Percentiles rank a stretch among this genome's conserved stretches.
Conservation (phyloP, 2,888 invertebrate species). For the Archips xylosteana region DNA sequence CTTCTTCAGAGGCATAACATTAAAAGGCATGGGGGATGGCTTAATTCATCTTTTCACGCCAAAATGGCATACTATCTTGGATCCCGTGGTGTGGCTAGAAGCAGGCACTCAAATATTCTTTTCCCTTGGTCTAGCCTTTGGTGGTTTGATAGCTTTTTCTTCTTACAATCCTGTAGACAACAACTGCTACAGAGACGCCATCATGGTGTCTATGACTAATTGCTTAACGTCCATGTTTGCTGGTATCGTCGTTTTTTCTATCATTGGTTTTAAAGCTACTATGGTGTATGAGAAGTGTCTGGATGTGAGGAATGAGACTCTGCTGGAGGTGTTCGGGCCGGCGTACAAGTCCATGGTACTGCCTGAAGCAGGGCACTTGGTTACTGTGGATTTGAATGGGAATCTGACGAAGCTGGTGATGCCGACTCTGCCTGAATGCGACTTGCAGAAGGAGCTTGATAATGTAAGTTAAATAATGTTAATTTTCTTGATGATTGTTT, state of each 20-base stretch:
- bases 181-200: slow-evolving; percentile 97
- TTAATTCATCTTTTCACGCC: slow-evolving; percentile 96
- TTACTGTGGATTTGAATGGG: slow-evolving; percentile 83
- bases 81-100: slow-evolving; percentile 98
- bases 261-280: slow-evolving; percentile 96
- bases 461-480: slow-evolving; percentile 88
- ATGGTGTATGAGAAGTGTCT: slow-evolving; percentile 93
- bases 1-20: slow-evolving; percentile 96
- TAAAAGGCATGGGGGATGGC: slow-evolving; percentile 95
- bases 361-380: slow-evolving; percentile 84
- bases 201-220: slow-evolving; percentile 96
- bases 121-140: slow-evolving; percentile 97
- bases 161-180: slow-evolving; percentile 99
- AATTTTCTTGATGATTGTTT: too few species aligned
- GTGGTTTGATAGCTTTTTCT: slow-evolving; percentile 97
- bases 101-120: slow-evolving; percentile 99
- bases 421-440: slow-evolving; percentile 90
- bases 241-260: slow-evolving; percentile 97
- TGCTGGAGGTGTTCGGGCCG: slow-evolving; percentile 85
- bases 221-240: slow-evolving; percentile 98
- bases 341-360: slow-evolving; percentile 75
- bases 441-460: slow-evolving; percentile 93
- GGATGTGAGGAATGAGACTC: slow-evolving; percentile 86
- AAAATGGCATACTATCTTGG: slow-evolving; percentile 95
- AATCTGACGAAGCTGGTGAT: slow-evolving; percentile 86